Evolutionary conservation across 2,888 invertebrate genomes (phyloP), one percentile per base, ranked within the genome.

Genomic region (Muscina levida): DNA sequence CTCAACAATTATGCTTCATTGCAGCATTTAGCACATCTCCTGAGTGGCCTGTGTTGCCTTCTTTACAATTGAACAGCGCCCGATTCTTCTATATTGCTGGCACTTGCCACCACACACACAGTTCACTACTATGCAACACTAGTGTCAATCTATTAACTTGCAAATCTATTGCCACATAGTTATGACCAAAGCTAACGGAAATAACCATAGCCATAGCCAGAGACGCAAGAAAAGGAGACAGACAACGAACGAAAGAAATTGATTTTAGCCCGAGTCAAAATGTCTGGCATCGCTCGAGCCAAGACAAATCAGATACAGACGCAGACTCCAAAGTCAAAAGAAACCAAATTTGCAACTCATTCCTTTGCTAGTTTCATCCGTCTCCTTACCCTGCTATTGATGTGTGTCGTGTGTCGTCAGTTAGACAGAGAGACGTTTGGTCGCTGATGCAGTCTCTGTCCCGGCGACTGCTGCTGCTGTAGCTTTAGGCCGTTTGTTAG

Each of bases 191-290:
- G 57, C 48, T 71, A 67, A 62, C 62, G 62, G 62, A 62, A 62
- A 62, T 31, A 31, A 3, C 8, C 8, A 8, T 8, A 31, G 31
- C 3, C 6, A 48, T n/a, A 15, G 48, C 15, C 48, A 71, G 10
- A n/a, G n/a, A n/a, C n/a, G n/a, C n/a, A n/a, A n/a, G n/a, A n/a
- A n/a, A n/a, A n/a, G n/a, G n/a, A n/a, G n/a, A n/a, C n/a, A n/a
- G n/a, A n/a, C n/a, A n/a, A n/a, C n/a, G n/a, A n/a, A 67, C 51
- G 57, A 68, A 71, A 62, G 53, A 79, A 79, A 75, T 75, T 62
- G 75, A 72, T 72, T 79, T 79, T 13, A 46, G 39, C 17, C 19
- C 72, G 62, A 75, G 75, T 46, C 79, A 37, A 13, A 39, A n/a
- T 68, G 75, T 79, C 72, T 79, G 66, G 37, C 67, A 71, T 8